A percentile compares a stretch with the other conserved stretches of the same genome.
Evolutionary conservation across 2,797 vertebrate genomes (phyloP).

Genomic region (Columba guinea): DNA sequence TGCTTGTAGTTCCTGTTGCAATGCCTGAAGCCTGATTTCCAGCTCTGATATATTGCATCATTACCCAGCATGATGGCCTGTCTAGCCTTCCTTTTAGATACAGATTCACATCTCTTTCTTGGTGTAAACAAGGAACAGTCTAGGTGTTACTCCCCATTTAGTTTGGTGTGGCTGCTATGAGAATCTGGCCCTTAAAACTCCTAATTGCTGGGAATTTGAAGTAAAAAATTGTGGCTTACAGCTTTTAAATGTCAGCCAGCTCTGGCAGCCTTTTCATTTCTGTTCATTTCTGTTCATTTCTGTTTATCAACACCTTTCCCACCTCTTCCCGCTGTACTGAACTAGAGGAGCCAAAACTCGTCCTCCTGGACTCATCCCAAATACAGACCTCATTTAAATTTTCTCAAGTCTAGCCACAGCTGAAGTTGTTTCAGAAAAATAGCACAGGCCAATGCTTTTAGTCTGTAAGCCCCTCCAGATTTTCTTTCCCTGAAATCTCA

Average conservation of each 20-base stretch:
- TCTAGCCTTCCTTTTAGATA: background rate
- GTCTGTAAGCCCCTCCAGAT: background rate
- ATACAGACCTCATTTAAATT: background rate
- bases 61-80: background rate
- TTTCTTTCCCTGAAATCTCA: background rate
- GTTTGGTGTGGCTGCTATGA: background rate
- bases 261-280: background rate
- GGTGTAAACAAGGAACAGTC: background rate
- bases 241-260: constrained; percentile 8
- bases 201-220: background rate
- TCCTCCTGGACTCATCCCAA: background rate
- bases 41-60: background rate
- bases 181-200: background rate
- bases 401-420: background rate
- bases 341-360: background rate
- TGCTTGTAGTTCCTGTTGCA: background rate
- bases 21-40: background rate
- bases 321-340: rapidly evolving
- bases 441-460: background rate
- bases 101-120: background rate
- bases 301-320: constrained; percentile 29
- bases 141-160: background rate
- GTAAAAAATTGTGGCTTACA: background rate
- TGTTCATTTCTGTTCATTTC: constrained; percentile 1
- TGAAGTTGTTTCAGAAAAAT: background rate